Conservation (phyloP, 2,113 vertebrate species). For the Pipa parva region DNA sequence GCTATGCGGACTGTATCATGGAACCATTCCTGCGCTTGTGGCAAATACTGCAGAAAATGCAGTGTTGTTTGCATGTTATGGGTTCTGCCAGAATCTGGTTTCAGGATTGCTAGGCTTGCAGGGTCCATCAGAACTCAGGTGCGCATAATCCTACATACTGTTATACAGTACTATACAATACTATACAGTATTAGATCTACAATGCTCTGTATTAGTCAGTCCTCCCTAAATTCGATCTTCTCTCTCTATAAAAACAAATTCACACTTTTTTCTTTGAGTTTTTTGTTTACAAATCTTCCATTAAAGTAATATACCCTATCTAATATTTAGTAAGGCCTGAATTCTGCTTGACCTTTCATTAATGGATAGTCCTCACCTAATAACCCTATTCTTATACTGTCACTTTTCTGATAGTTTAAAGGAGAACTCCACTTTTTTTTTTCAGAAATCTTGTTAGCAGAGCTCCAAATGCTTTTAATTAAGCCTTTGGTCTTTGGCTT, state of each 20-base stretch:
- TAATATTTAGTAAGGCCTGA: no score
- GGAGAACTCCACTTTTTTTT: no score
- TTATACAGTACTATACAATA: not conserved
- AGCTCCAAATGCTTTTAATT: no score
- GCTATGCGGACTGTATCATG: constrained; percentile 45
- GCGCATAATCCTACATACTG: not conserved
- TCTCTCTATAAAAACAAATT: not conserved
- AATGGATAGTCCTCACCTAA: no score
- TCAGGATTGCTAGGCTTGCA: constrained; percentile 29
- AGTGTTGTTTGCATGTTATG: constrained; percentile 50
- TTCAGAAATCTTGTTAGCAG: no score
- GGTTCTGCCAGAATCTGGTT: constrained; percentile 48
- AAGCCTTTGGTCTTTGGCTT: no score
- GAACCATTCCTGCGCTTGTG: constrained; percentile 47
- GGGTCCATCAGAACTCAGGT: constrained; percentile 43
- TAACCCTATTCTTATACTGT: no score
- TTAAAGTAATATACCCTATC: no score
- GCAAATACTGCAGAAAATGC: constrained; percentile 49
- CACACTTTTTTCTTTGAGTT: not conserved
- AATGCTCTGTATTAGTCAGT: not conserved
- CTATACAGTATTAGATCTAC: no score
- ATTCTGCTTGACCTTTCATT: no score
- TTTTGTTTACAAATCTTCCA: not conserved
- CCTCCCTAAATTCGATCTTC: not conserved
- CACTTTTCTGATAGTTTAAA: no score